Evolutionary conservation across 92 coral and sea anemone species (phyloP), one percentile per base, ranked within the genome.

Genomic region (Heteractis magnifica): DNA sequence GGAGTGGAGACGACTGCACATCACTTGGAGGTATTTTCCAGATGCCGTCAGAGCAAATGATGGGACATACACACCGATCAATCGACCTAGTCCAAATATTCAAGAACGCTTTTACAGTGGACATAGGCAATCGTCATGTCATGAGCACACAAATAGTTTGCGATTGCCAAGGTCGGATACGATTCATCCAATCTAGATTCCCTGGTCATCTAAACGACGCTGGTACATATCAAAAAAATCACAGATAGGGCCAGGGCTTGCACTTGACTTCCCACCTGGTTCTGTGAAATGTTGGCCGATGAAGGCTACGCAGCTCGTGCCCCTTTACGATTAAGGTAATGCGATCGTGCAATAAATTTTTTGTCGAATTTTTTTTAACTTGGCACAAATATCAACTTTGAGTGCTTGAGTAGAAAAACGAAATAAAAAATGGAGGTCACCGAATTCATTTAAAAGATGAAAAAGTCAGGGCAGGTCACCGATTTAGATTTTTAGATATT

Each of bases 151-250:
- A 72, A n/a, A 18, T 82, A 14, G 65, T 71, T 16, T 68, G 23
- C n/a, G 79, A 82, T 34, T 44, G 65, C 60, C 51, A 11, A 44
- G 56, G 78, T 50, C 77, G 70, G 14, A 82, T 82, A 59, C 79
- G 79, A 68, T 82, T 68, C 41, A 72, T 82, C 78, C 78, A 82
- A 18, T 65, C 78, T 34, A n/a, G n/a, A n/a, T n/a, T n/a, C n/a
- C n/a, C n/a, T n/a, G n/a, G n/a, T n/a, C n/a, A n/a, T n/a, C n/a
- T 65, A 15, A 65, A 65, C 72, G 72, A 65, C 6, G 72, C 72
- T 15, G 72, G 72, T 15, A 65, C 72, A 6, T 65, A 21, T 15
- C 18, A 6, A 15, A 65, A 15, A 65, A 65, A 6, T 6, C 26
- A 6, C 72, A 6, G 6, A 65, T 65, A 65, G 72, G 72, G 18